Evolutionary conservation across 2,113 vertebrate species (phyloP).

Genomic region (Haemorhous mexicanus): DNA sequence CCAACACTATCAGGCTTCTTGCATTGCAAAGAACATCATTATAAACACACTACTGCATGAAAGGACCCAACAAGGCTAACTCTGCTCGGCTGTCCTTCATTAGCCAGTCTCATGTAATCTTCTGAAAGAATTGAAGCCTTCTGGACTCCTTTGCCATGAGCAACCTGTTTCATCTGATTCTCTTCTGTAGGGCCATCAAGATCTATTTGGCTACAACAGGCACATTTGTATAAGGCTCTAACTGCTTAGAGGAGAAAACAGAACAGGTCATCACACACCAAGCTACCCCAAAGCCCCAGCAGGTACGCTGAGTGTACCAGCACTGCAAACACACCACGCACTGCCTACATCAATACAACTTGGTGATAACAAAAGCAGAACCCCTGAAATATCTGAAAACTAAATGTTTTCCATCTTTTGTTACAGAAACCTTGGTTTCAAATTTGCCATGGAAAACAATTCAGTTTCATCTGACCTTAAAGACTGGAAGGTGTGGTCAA

Average conservation of each 20-base stretch:
- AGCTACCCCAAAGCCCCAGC: not conserved
- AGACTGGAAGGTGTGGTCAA: not conserved
- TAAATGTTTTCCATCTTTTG: not conserved
- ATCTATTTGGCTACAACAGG: not conserved
- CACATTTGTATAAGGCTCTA: not conserved
- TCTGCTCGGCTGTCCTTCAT: not conserved
- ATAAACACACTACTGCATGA: not conserved
- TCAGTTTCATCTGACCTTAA: not conserved
- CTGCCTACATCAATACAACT: not conserved
- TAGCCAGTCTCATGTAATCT: not conserved
- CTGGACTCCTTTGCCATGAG: not conserved
- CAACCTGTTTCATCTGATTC: not conserved
- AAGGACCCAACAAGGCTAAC: not conserved
- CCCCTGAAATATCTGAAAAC: not conserved
- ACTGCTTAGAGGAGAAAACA: not conserved
- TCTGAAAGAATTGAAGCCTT: not conserved
- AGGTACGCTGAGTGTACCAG: not conserved
- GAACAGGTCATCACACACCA: not conserved
- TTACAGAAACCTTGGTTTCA: not conserved
- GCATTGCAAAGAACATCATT: not conserved
- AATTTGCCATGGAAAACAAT: not conserved
- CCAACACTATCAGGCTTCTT: not conserved
- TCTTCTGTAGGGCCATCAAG: not conserved
- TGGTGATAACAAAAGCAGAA: not conserved
- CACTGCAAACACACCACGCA: not conserved